Evolutionary conservation across 2,113 vertebrate genomes (phyloP), one percentile per base, ranked within the genome.

Genomic region (Glaucomys volans): DNA sequence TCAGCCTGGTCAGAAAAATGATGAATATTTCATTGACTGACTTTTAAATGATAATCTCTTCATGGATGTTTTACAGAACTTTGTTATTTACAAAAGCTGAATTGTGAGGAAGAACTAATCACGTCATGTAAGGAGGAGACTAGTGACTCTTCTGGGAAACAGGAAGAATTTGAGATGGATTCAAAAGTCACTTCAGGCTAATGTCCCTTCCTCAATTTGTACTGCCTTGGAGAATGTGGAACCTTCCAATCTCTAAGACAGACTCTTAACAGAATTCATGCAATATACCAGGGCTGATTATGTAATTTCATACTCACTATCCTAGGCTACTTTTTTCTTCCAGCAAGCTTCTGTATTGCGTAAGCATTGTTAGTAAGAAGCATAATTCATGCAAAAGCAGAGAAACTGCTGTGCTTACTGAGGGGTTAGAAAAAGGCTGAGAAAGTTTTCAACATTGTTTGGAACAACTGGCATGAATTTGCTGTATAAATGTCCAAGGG

Each of bases 41-140:
- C 9, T 12, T 74, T 74, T 22, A 66, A 66, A 66, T 66, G 32
- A 14, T 66, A 66, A 66, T 28, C 64, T 66, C 30, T 66, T 18
- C 26, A 30, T 16, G 30, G 18, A 32, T 13, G 2, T 5, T 18
- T 24, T 52, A 2, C 8, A 16, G 5, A 2, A 16, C n/a, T 8
- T 4, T 32, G 1, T 42, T n/a, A 47, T 30, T 74, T 62, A 66
- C 26, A 76, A 26, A 66, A 14, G 59, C 10, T 79, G 75, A 64
- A 24, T 59, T 83, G 6, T 40, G 8, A 50, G 30, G 52, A 26
- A 54, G 24, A 66, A 50, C 12, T 2, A 52, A 26, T 24, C 42
- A 6, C 2, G 24, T 20, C 9, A 10, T 17, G 37, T 16, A 16
- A 42, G 6, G 28, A 57, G 52, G 11, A 66, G 42, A 71, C 75